Evolutionary conservation across 2,888 invertebrate genomes (phyloP), one percentile per base, ranked within the genome.

Genomic region (Micropterix aruncella): DNA sequence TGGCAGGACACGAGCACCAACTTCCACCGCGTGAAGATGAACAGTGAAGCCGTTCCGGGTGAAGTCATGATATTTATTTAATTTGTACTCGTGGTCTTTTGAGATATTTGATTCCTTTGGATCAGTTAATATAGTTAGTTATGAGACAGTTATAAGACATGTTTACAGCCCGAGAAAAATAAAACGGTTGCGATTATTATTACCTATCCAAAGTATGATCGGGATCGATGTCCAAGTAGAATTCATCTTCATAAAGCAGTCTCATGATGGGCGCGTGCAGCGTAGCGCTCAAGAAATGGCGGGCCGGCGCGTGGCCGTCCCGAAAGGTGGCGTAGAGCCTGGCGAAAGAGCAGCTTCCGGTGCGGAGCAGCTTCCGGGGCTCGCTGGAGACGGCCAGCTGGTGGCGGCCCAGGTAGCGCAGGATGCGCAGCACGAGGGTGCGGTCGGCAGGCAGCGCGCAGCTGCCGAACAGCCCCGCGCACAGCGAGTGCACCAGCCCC

Each of bases 211-310:
- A 72, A 44, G 82, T 79, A 60, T 93, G 93, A 50, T 85, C 82
- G 0, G 92, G 89, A 63, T 96, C 94, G 27, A 93, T 80, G 59
- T 96, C 95, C 43, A 95, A 74, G 63, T 87, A 90, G 64, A 83
- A 82, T 58, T 95, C 93, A 57, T 91, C 91, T 53, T 91, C 90
- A 61, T 88, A 87, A 37, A 97, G 71, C 39, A 96, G 77, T 44
- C 84, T 78, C 79, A 95, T 86, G 42, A 97, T 84, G 0, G 97
- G 94, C 39, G 83, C 83, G 61, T 93, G 88, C 9, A 97, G 73
- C 0, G 94, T 89, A 1, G 94, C 89, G 2, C 92, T 86, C 16
- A 99, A 75, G 66, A 96, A 97, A 55, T 94, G 79, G 53, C 93
- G 87, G 1, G 94, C 90, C 0, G 93, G 86, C 54, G 90, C 84